Base-by-base conservation (phyloP, 2,888 invertebrate species). In the Pandemis cinnamomeana region DNA sequence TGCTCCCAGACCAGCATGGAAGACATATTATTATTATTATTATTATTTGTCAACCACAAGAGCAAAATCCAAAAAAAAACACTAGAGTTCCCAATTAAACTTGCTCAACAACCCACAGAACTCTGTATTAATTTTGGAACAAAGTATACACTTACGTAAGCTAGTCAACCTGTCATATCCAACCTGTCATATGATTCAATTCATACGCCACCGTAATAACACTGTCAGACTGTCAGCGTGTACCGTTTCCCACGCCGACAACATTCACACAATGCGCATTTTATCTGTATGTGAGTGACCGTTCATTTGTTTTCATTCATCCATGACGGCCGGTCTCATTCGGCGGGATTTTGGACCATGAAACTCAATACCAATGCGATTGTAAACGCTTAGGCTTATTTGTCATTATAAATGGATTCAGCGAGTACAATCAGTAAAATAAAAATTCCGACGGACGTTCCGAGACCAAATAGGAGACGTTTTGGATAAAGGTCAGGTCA, bases 281-380 rank as follows among this genome's bases (percentile, higher is more conserved):
- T 58, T 67, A 15, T 68, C 48, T 63, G 68, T 41, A 64, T 72
- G 73, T 68, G 74, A 71, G 71, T 73, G 63, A 66, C 68, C 71
- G 51, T n/a, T 48, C 48, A 62, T 69, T 55, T 70, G 66, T 69
- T 78, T 73, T 78, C 78, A 78, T 78, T 78, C 78, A 78, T 80
- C 80, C 80, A 46, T 76, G 51, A 79, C 80, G 80, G 86, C 86
- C 86, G 88, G 83, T 80, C 79, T 62, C 63, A 79, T 76, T 82
- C 78, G 79, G 78, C 75, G 60, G 63, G 58, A 27, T 75, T 78
- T 80, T 82, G 80, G 82, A 85, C 84, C 86, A 83, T 87, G 85
- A 86, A 83, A 84, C 84, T 78, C 64, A 77, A 81, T 78, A 80
- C 80, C 78, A 73, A 15, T 36, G 60, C 11, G 62, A 71, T 71